These are phyloP conservation scores for Galaxias olidus DNA, from an alignment of 2,797 vertebrate species.

Conservation along the genomic window DNA sequence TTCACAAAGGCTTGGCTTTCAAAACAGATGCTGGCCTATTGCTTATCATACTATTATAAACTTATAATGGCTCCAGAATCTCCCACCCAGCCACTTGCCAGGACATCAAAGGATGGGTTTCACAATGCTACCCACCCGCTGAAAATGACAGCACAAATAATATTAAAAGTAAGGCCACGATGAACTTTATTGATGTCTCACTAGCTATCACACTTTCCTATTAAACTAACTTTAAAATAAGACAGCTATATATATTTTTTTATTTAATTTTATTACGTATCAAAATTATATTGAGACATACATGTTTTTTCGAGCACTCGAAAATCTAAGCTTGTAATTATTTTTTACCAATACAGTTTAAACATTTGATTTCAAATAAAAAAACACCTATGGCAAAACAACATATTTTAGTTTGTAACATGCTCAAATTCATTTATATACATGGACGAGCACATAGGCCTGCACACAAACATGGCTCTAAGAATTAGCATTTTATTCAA, in stretches of 20 bases:
- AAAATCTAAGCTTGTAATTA: too few relatives aligned
- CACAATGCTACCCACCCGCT: slow-evolving; percentile 20
- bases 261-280: too few relatives aligned
- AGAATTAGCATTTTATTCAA: slow-evolving; percentile 81
- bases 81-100: slow-evolving; percentile 48
- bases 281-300: slow-evolving; percentile 2
- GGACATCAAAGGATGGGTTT: slow-evolving; percentile 49
- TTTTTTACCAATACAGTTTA: not conserved
- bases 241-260: not conserved
- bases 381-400: too few relatives aligned
- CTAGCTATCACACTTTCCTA: not conserved
- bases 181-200: slow-evolving; percentile 3
- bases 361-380: too few relatives aligned
- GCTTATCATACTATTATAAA: slow-evolving; percentile 70
- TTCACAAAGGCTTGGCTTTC: slow-evolving; percentile 65
- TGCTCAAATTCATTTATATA: slow-evolving; percentile 21
- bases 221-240: too few relatives aligned
- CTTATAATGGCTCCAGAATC: slow-evolving; percentile 63
- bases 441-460: slow-evolving; percentile 6
- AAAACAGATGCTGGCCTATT: slow-evolving; percentile 67
- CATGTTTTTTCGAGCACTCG: not conserved
- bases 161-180: slow-evolving; percentile 42
- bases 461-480: slow-evolving; percentile 31
- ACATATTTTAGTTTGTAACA: slow-evolving; percentile 10
- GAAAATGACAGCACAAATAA: slow-evolving; percentile 44